Base-by-base conservation (phyloP, 2,888 invertebrate genomes). In the Dasypolia templi region DNA sequence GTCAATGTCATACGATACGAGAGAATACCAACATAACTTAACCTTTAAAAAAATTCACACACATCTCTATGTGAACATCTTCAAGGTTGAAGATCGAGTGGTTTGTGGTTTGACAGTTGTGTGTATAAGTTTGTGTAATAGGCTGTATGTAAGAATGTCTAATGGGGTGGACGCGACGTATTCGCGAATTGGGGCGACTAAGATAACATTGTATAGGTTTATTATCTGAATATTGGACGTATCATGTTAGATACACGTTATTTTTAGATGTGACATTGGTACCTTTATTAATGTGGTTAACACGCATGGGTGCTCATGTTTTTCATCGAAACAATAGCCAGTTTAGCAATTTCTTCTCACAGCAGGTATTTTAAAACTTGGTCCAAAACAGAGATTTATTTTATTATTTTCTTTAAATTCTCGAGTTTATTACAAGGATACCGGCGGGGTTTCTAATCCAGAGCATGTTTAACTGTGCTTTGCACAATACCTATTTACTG, bases 1-100 rank as follows among this genome's bases (percentile, higher is more conserved):
- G 92, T 92, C 92, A 92, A 91, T 93, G 93, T 93, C 92, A 92
- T 85, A 85, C 81, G 85, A 88, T 88, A 90, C 75, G 79, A 81
- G 75, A 73, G 70, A 72, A 68, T 22, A 79, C 77, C 72, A 79
- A 72, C 11, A 56, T 73, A 66, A 26, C 26, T 62, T 62, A 66
- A 12, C 56, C 26, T 0, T 19, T 12, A 7, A 55, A 29, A 26
- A 32, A 32, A 11, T n/a, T 6, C 1, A 29, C 2, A 2, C 35
- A 29, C 11, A 14, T 11, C 62, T 74, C 61, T 85, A 75, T 35
- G 1, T 7, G 0, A 0, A 14, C 9, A 0, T 0, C 0, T 0
- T 0, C 79, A 87, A 62, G 80, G 75, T 75, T 65, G 3, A 72
- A 29, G 62, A 26, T 81, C 19, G 1, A 67, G 46, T 64, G 67